A percentile compares a stretch with the other conserved stretches of the same genome.
Conservation (phyloP, 2,113 vertebrate genomes). For the Brachypodius melanocephalos region DNA sequence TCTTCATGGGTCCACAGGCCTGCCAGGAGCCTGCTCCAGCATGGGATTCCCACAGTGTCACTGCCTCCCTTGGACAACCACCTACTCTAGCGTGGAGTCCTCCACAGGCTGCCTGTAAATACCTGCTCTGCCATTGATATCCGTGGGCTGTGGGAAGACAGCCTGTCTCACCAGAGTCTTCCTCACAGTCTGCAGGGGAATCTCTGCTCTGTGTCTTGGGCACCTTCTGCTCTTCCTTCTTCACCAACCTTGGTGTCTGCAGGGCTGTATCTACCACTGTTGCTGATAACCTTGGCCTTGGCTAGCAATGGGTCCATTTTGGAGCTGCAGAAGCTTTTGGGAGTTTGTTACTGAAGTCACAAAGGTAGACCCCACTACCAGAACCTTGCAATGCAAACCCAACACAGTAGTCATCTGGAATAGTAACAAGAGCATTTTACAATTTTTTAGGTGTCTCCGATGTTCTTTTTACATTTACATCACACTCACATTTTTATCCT, state of each 20-base stretch:
- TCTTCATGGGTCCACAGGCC: neutral
- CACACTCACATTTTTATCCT: neutral
- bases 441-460: neutral
- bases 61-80: neutral
- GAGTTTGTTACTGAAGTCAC: neutral
- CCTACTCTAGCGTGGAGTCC: fast-evolving
- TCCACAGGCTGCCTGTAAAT: neutral
- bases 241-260: neutral
- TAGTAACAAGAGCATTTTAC: neutral
- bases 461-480: neutral
- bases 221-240: neutral
- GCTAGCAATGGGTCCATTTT: fast-evolving
- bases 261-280: neutral
- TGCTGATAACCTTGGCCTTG: neutral
- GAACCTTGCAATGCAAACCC: neutral
- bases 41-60: neutral
- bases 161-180: fast-evolving
- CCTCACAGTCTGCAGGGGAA: neutral
- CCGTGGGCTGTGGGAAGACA: neutral
- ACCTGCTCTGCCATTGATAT: fast-evolving
- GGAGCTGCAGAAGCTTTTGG: neutral
- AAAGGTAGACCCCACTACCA: neutral
- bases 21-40: neutral
- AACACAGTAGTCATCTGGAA: neutral
- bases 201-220: neutral